These are phyloP conservation scores for Ditula angustiorana DNA, from an alignment of 2,888 invertebrate species.

Conservation along the genomic window DNA sequence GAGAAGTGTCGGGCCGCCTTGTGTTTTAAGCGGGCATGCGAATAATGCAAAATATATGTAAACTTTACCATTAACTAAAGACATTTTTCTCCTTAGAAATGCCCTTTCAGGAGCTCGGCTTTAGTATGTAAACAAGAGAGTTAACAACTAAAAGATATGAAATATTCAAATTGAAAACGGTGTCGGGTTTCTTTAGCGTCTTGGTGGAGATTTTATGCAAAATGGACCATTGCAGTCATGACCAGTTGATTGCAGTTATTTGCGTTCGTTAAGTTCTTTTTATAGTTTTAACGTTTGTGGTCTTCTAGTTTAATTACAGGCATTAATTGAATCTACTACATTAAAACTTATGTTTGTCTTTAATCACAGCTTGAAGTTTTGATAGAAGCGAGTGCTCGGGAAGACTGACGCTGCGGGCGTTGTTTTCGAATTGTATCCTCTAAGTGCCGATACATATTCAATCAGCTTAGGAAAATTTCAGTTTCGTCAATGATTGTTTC, in stretches of 20 bases:
- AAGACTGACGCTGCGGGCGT: slow-evolving; percentile 46
- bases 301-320: background rate
- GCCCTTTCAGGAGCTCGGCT: slow-evolving; percentile 9
- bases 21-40: slow-evolving; percentile 60
- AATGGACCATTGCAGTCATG: background rate
- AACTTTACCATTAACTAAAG: slow-evolving; percentile 43
- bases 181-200: slow-evolving; percentile 13
- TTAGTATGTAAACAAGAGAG: slow-evolving; percentile 30
- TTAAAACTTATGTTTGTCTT: background rate
- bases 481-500: background rate
- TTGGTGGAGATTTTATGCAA: slow-evolving; percentile 27
- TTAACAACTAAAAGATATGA: slow-evolving; percentile 28
- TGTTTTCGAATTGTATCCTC: slow-evolving; percentile 56
- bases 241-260: slow-evolving; percentile 13
- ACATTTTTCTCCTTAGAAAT: slow-evolving; percentile 37
- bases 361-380: slow-evolving; percentile 13
- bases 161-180: slow-evolving; percentile 33
- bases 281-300: background rate
- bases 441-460: slow-evolving; percentile 60
- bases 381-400: background rate
- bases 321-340: background rate
- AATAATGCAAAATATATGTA: slow-evolving; percentile 58
- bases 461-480: slow-evolving; percentile 58
- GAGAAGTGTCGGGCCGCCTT: slow-evolving; percentile 65
- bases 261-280: background rate